Base-by-base conservation (phyloP, 1,140 invertebrate species). In the Nebria ingens region DNA sequence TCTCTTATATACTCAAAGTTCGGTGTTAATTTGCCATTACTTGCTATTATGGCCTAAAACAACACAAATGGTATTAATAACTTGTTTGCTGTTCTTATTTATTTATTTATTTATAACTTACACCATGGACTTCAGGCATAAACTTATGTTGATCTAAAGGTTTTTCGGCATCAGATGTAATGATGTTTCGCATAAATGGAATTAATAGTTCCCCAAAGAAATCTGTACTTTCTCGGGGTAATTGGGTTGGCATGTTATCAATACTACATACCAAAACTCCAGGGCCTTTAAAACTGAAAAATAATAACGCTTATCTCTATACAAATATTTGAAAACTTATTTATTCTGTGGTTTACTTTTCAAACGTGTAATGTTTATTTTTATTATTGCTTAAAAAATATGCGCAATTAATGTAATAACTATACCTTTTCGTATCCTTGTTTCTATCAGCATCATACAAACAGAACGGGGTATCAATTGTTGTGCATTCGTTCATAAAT, bases 401-500 rank as follows among this genome's bases (percentile, higher is more conserved):
- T 29, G 13, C 13, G n/a, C n/a, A n/a, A n/a, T n/a, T n/a, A n/a
- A n/a, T n/a, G n/a, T n/a, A n/a, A n/a, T n/a, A n/a, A n/a, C n/a
- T 29, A 29, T 6, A 87, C 80, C 88, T 96, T 65, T 97, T 97
- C 0, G 86, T 93, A 60, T 97, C 91, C 68, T 95, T 96, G 67
- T 99, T 97, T 45, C 93, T 82, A 69, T 99, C 93, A 2, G 97
- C 96, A 73, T 99, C 96, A 68, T 99, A 99, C 0, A 99, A 78
- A 70, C 92, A 97, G 72, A 99, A 99, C 0, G 97, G 97, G 13
- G 91, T 97, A 66, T 99, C 97, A 52, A 99, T 99, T 0, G 96
- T 99, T 0, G 97, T 99, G 65, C 96, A 99, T 67, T 99, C 96
- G 64, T 96, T 95, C 96, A 99, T 98, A 66, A 99, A 99, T 74